phyloP scores from a whole-genome alignment of 2,113 vertebrate species.

The Serranochromis macrocephalus region DNA sequence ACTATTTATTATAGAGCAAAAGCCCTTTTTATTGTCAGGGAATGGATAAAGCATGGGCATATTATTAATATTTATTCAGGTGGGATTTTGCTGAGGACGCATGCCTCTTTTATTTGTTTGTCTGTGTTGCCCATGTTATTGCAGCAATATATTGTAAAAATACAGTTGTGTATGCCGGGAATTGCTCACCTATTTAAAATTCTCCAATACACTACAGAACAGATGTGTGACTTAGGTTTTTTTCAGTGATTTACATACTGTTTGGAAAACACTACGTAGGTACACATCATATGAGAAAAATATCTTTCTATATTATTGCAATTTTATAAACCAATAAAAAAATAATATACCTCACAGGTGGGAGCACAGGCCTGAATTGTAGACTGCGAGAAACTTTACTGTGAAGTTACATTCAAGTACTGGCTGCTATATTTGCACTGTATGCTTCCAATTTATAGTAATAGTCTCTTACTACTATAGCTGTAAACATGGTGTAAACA shows the following conservation, averaged over 20 bases:
- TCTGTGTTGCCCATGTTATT: neutral
- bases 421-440: neutral
- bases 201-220: neutral
- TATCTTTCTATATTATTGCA: neutral
- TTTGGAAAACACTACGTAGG: neutral
- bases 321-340: neutral
- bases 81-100: constrained; percentile 17
- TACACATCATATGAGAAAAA: neutral
- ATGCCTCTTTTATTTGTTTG: neutral
- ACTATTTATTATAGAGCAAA: neutral
- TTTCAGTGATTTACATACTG: neutral
- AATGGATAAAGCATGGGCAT: neutral
- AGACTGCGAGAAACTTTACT: neutral
- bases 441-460: neutral
- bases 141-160: neutral
- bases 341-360: neutral
- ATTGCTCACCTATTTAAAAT: neutral
- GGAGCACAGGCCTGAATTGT: neutral
- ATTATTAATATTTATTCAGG: constrained; percentile 7
- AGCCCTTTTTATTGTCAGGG: neutral
- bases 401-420: neutral
- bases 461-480: neutral
- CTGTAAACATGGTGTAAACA: neutral
- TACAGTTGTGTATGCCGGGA: neutral
- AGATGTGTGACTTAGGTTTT: neutral